phyloP scores from a whole-genome alignment of 2,113 vertebrate species.

The Pavo muticus region DNA sequence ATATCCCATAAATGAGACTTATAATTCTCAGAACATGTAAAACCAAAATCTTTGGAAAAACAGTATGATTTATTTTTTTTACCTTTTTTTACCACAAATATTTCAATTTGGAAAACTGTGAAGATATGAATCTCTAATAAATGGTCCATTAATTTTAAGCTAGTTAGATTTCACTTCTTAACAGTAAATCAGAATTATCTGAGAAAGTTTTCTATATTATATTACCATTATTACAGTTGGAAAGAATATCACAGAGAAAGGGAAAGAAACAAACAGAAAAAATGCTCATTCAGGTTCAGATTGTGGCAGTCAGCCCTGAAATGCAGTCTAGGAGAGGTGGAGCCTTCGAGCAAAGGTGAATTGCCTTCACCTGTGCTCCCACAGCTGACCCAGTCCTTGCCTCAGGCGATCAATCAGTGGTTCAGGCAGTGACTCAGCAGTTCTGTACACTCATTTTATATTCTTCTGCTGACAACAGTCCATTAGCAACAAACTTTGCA shows the following conservation, averaged over 20 bases:
- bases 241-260: too few relatives aligned
- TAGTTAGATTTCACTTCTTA: constrained; percentile 7
- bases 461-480: background rate
- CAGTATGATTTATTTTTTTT: constrained; percentile 40
- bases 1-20: constrained; percentile 45
- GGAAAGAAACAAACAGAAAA: too few relatives aligned
- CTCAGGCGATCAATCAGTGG: too few relatives aligned
- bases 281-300: too few relatives aligned
- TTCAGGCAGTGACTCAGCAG: too few relatives aligned
- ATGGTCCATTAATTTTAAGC: constrained; percentile 9
- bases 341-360: too few relatives aligned
- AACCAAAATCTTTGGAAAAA: constrained; percentile 52
- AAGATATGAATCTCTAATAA: constrained; percentile 29
- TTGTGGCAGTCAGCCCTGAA: too few relatives aligned
- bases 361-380: too few relatives aligned
- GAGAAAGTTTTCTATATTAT: background rate
- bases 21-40: constrained; percentile 55
- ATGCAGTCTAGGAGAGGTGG: too few relatives aligned
- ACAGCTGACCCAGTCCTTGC: too few relatives aligned
- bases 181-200: background rate
- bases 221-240: background rate
- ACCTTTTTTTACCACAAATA: background rate
- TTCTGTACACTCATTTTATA: background rate
- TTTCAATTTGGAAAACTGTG: background rate
- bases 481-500: background rate